Percentiles rank a stretch among this genome's conserved stretches.
Conservation (phyloP, 2,888 invertebrate genomes). For the Cordilura impudica region DNA sequence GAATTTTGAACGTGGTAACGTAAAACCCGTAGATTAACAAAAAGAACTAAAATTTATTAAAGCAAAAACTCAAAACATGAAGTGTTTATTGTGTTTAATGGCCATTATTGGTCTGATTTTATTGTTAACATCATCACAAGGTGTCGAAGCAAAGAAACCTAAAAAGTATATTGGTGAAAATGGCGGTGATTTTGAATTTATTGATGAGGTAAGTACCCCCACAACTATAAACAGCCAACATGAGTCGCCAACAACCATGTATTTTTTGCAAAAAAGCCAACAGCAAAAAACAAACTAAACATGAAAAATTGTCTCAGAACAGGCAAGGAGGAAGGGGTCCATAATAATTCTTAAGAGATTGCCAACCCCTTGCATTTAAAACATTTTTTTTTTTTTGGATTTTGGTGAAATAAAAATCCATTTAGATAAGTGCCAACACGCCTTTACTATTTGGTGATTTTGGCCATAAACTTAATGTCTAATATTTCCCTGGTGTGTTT, state of each 20-base stretch:
- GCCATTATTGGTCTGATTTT: constrained; percentile 75
- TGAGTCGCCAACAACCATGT: constrained; percentile 6
- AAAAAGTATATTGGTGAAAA: constrained; percentile 86
- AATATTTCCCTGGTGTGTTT: constrained; percentile 37
- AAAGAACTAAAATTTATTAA: neutral
- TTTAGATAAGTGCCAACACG: constrained; percentile 37
- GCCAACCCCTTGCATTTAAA: constrained; percentile 13
- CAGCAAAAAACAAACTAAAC: neutral
- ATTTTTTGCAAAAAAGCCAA: neutral
- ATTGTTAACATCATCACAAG: constrained; percentile 75
- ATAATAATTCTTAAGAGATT: constrained; percentile 47
- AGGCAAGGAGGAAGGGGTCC: constrained; percentile 15
- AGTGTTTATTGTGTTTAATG: constrained; percentile 74
- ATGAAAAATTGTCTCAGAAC: neutral
- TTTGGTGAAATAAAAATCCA: constrained; percentile 17
- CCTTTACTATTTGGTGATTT: constrained; percentile 51
- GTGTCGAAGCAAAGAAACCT: constrained; percentile 79
- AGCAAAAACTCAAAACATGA: constrained; percentile 67
- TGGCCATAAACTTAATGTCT: neutral
- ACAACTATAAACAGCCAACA: constrained; percentile 3
- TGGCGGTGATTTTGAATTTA: constrained; percentile 86
- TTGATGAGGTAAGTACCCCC: constrained; percentile 83
- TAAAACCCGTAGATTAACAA: neutral
- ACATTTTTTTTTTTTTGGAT: neutral
- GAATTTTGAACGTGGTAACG: no score